A percentile compares a stretch with the other conserved stretches of the same genome.
phyloP scores from a whole-genome alignment of 2,113 vertebrate genomes.

The Pygathrix nemaeus region DNA sequence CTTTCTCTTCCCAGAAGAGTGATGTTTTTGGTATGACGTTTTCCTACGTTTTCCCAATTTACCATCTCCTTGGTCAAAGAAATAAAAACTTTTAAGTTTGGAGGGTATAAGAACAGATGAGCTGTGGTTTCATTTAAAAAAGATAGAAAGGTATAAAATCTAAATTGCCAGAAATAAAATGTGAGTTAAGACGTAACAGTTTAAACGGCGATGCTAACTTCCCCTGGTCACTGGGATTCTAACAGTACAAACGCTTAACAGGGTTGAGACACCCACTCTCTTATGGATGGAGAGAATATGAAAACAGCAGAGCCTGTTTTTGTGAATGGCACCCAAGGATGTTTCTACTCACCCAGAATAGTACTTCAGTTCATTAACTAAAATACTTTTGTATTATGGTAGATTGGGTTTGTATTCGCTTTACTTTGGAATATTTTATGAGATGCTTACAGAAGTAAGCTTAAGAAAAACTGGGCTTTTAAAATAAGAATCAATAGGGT shows the following conservation, averaged over 20 bases:
- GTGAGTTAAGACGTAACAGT: slow-evolving; percentile 7
- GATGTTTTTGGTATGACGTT: slow-evolving; percentile 47
- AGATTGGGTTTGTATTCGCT: neutral
- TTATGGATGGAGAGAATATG: neutral
- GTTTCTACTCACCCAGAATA: neutral
- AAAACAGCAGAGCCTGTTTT: slow-evolving; percentile 1
- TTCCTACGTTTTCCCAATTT: slow-evolving; percentile 1
- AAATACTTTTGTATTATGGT: neutral
- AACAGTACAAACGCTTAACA: slow-evolving; percentile 14
- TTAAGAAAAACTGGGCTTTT: neutral
- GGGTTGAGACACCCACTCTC: neutral
- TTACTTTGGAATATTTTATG: slow-evolving; percentile 8
- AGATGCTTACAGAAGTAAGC: neutral
- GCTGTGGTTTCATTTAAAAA: slow-evolving; percentile 32
- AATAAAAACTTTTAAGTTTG: slow-evolving; percentile 44
- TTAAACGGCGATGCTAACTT: neutral
- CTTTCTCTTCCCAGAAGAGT: slow-evolving; percentile 23
- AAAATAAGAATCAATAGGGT: neutral
- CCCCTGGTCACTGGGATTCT: slow-evolving; percentile 16
- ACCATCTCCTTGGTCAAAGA: slow-evolving; percentile 39
- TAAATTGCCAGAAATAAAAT: slow-evolving; percentile 50
- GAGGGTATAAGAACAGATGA: slow-evolving; percentile 44
- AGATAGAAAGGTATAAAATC: slow-evolving; percentile 26
- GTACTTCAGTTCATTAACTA: slow-evolving; percentile 4
- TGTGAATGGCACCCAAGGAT: neutral